Conservation (phyloP, 2,888 invertebrate species). For the Choristoneura rosaceana region DNA sequence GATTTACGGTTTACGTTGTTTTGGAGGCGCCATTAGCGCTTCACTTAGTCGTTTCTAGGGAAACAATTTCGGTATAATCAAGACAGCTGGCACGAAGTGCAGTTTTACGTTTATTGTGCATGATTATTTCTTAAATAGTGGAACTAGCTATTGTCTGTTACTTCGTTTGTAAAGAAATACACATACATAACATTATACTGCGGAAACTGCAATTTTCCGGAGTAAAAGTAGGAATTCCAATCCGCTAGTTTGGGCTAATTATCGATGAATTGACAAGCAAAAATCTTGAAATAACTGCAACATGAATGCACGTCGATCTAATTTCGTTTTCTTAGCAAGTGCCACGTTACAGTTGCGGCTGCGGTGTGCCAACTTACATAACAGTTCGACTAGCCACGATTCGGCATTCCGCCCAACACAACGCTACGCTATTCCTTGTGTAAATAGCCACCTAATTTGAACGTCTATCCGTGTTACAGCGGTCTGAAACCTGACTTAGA, state of each 20-base stretch:
- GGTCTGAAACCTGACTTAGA: slow-evolving; percentile 5
- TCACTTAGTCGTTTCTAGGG: slow-evolving; percentile 23
- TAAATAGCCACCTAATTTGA: slow-evolving; percentile 27
- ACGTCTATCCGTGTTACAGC: slow-evolving; percentile 11
- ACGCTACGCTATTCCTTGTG: slow-evolving; percentile 24
- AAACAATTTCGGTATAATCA: neutral
- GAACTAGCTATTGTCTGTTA: too few species aligned
- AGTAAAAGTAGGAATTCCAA: too few species aligned
- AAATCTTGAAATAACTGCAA: too few species aligned
- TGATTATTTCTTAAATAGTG: neutral
- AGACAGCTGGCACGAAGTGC: neutral
- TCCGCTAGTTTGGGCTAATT: too few species aligned
- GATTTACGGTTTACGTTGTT: slow-evolving; percentile 37
- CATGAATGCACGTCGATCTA: too few species aligned
- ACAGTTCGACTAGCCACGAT: slow-evolving; percentile 22
- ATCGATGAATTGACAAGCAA: too few species aligned
- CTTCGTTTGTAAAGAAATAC: too few species aligned
- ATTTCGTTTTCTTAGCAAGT: too few species aligned
- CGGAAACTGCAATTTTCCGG: too few species aligned
- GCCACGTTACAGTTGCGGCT: neutral
- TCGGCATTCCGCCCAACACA: slow-evolving; percentile 23
- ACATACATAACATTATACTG: too few species aligned
- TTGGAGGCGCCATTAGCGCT: slow-evolving; percentile 25
- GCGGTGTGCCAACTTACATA: slow-evolving; percentile 11
- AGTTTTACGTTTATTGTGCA: neutral